Evolutionary conservation across 2,797 vertebrate genomes (phyloP).

Genomic region (Salarias fasciatus): DNA sequence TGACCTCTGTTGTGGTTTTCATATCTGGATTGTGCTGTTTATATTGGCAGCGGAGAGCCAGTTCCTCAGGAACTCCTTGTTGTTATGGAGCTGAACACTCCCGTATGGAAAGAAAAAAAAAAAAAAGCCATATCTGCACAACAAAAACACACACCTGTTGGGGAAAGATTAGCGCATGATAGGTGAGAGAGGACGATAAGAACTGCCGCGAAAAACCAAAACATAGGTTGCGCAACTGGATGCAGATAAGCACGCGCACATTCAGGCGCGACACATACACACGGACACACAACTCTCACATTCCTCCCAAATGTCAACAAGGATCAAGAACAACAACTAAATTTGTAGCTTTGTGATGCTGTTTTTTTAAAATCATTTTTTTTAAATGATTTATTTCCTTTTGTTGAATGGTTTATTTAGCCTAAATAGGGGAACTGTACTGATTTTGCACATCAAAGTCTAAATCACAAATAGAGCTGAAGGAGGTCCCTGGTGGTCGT

Average conservation of each 20-base stretch:
- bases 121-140: conserved; percentile 40
- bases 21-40: conserved; percentile 41
- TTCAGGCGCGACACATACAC: background rate
- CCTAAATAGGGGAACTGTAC: background rate
- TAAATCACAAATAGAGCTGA: background rate
- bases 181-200: conserved; percentile 46
- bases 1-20: conserved; percentile 25
- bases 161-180: conserved; percentile 44
- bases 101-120: conserved; percentile 61
- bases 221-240: conserved; percentile 7
- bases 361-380: too few relatives aligned
- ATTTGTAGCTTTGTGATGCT: background rate
- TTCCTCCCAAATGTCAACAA: background rate
- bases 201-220: conserved; percentile 31
- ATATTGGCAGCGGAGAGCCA: conserved; percentile 30
- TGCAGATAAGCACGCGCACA: background rate
- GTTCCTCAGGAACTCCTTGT: conserved; percentile 41
- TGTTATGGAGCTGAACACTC: conserved; percentile 37
- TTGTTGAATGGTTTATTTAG: too few relatives aligned
- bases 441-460: conserved; percentile 12
- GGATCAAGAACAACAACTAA: background rate
- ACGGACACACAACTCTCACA: rapidly evolving
- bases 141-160: conserved; percentile 41
- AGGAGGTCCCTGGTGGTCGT: background rate
- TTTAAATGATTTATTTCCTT: too few relatives aligned